These are phyloP conservation scores for Meleagris gallopavo DNA, from an alignment of 2,113 vertebrate species.

Conservation along the genomic window DNA sequence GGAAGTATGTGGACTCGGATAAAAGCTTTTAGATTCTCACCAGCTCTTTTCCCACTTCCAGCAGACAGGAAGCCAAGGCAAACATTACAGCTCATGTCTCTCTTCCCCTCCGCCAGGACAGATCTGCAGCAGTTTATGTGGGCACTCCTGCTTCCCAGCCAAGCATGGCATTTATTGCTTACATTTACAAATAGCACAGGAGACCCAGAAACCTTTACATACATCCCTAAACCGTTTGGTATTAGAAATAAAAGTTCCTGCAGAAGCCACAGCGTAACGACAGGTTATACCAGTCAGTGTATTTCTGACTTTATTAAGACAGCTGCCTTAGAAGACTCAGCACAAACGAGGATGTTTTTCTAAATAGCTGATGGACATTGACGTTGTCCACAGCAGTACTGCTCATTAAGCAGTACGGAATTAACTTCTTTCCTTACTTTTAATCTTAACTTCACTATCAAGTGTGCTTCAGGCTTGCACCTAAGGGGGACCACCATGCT, in stretches of 20 bases:
- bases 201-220: not conserved
- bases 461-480: fast-evolving
- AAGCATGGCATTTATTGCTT: not conserved
- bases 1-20: not conserved
- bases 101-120: constrained; percentile 18
- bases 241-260: not conserved
- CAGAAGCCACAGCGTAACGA: not conserved
- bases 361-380: not conserved
- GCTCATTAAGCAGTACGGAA: not conserved
- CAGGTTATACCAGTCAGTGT: not conserved
- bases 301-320: not conserved
- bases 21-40: constrained; percentile 56
- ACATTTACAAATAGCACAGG: not conserved
- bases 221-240: not conserved
- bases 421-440: not conserved
- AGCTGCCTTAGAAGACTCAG: not conserved
- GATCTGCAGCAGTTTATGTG: constrained; percentile 1
- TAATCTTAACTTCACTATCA: not conserved
- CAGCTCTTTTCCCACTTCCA: constrained; percentile 58
- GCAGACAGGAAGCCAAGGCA: constrained; percentile 51
- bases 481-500: not conserved
- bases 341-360: not conserved
- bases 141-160: not conserved
- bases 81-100: constrained; percentile 57
- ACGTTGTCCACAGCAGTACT: not conserved